Percentiles rank a stretch among this genome's conserved stretches.
phyloP scores from a whole-genome alignment of 2,797 vertebrate genomes.

The Decapterus maruadsi region DNA sequence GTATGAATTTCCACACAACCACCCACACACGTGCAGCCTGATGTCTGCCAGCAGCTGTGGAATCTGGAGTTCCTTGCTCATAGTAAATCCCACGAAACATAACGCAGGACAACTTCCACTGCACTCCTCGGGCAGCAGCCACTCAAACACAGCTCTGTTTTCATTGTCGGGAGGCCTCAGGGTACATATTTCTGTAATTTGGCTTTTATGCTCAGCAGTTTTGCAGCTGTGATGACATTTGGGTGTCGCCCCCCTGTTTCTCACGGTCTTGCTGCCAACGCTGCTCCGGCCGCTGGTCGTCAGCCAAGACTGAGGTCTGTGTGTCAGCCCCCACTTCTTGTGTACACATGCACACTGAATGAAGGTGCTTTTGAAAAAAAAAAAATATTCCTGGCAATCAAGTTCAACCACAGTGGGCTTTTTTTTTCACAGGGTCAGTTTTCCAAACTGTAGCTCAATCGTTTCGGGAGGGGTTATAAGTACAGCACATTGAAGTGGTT shows the following conservation, averaged over 20 bases:
- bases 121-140: slow-evolving; percentile 76
- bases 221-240: slow-evolving; percentile 96
- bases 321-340: slow-evolving; percentile 84
- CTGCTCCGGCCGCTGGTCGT: slow-evolving; percentile 85
- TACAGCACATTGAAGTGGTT: slow-evolving; percentile 34
- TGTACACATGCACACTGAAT: slow-evolving; percentile 78
- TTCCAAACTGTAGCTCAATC: slow-evolving; percentile 59
- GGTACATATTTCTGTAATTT: slow-evolving; percentile 95
- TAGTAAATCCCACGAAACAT: slow-evolving; percentile 82
- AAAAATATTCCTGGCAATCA: slow-evolving; percentile 76
- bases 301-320: slow-evolving; percentile 88
- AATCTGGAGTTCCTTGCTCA: slow-evolving; percentile 75
- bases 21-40: slow-evolving; percentile 74
- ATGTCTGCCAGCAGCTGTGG: slow-evolving; percentile 83
- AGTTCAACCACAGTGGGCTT: slow-evolving; percentile 68
- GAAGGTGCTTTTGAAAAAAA: slow-evolving; percentile 80
- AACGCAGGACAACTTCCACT: slow-evolving; percentile 79
- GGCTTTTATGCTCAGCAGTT: slow-evolving; percentile 93
- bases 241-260: slow-evolving; percentile 94
- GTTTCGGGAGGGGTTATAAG: slow-evolving; percentile 38
- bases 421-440: slow-evolving; percentile 70
- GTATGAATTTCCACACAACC: slow-evolving; percentile 63
- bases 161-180: slow-evolving; percentile 86
- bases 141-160: slow-evolving; percentile 89
- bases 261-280: slow-evolving; percentile 92